Base-by-base conservation (phyloP, 2,113 vertebrate species). In the Leptocoma aspasia region DNA sequence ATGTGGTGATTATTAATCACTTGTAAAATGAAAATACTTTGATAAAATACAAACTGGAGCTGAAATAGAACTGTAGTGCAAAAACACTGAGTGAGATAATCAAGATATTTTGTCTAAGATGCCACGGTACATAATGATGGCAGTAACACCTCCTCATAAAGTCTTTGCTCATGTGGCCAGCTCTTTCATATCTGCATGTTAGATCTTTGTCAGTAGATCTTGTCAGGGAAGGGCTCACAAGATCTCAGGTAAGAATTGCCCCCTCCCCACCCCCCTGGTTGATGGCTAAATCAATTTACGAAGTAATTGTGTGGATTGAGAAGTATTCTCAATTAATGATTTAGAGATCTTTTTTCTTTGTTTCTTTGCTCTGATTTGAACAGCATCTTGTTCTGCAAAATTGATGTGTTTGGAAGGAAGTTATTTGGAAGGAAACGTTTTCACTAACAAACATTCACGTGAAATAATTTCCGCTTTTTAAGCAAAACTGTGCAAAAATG, bases 251-350 rank as follows among this genome's bases (percentile, higher is more conserved):
- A 52, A 57, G 17, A 47, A 21, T 76, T 57, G 6, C 4, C 7
- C 14, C 11, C n/a, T 66, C 2, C 23, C 14, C 10, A 11, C 5
- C 4, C 31, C 2, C 17, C 1, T 24, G 22, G 3, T 5, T 59
- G 26, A 45, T 57, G 10, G 3, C 9, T 82, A 39, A 42, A 66
- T 44, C 42, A 47, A 70, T 73, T 63, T 45, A 53, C 26, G 21
- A 63, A 26, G 3, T 64, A 59, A 30, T 72, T 64, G 3, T 59
- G 20, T 76, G 30, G 33, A 56, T 16, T 75, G 54, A 69, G 13
- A 24, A 15, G 6, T 6, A 39, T 82, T 85, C 22, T 70, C 47
- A 59, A 11, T 54, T 65, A 8, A 23, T 24, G 3, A 19, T 66
- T 44, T 68, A 9, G 30, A 30, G 8, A 7, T 3, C 24, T 68